These are phyloP conservation scores for Heliothis peltigera DNA, from an alignment of 2,888 invertebrate genomes.

Conservation along the genomic window DNA sequence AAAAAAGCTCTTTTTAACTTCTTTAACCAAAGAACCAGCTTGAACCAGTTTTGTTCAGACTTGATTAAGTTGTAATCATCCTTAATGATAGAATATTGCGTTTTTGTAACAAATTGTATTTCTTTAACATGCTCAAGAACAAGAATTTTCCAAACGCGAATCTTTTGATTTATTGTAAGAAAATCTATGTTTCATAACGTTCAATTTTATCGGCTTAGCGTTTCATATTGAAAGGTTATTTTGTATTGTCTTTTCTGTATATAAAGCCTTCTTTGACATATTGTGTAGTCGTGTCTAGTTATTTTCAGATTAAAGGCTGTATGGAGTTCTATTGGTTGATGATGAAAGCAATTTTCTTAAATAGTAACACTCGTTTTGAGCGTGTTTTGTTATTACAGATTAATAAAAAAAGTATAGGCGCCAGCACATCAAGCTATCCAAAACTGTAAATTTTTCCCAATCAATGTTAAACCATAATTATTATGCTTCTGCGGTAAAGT, in stretches of 20 bases:
- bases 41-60: conserved; percentile 4
- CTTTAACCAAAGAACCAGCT: conserved; percentile 7
- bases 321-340: neutral
- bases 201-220: conserved; percentile 1
- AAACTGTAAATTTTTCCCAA: too few species aligned
- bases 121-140: conserved; percentile 15
- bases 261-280: conserved; percentile 1
- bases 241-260: conserved; percentile 4
- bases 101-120: conserved; percentile 26
- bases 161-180: conserved; percentile 34
- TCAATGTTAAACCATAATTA: too few species aligned
- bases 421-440: too few species aligned
- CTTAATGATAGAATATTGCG: conserved; percentile 26
- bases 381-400: neutral
- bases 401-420: too few species aligned
- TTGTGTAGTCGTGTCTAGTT: conserved; percentile 1
- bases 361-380: neutral
- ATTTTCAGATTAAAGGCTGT: conserved; percentile 7
- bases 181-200: conserved; percentile 29
- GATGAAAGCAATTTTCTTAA: neutral
- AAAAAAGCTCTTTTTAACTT: too few species aligned
- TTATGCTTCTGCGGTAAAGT: too few species aligned
- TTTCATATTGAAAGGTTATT: conserved; percentile 25
- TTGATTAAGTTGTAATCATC: neutral
- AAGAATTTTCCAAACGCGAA: conserved; percentile 9